These are phyloP conservation scores for Pleuronectes platessa DNA, from an alignment of 2,113 vertebrate genomes.

Conservation along the genomic window DNA sequence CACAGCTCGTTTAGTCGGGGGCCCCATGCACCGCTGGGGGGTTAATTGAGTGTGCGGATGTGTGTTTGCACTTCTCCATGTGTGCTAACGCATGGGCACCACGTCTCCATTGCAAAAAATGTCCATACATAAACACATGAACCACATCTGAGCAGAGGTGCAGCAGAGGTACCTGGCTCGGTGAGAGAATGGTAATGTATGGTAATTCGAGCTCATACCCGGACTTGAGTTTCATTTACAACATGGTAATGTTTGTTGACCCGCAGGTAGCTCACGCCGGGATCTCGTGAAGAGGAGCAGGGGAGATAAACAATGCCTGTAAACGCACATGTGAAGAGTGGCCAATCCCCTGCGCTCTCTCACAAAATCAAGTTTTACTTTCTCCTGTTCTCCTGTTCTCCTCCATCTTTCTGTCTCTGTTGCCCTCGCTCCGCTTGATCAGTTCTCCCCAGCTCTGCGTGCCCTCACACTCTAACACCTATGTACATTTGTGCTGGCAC, in stretches of 20 bases:
- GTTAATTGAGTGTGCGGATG: constrained; percentile 55
- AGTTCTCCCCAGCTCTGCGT: constrained; percentile 23
- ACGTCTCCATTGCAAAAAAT: constrained; percentile 21
- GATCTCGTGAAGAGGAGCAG: constrained; percentile 39
- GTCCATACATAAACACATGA: constrained; percentile 48
- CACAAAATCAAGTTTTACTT: constrained; percentile 20
- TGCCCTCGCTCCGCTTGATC: constrained; percentile 42
- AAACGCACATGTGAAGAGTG: neutral
- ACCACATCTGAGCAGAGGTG: neutral
- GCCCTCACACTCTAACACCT: constrained; percentile 37
- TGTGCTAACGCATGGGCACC: constrained; percentile 8
- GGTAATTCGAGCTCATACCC: constrained; percentile 46
- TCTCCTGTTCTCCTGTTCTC: neutral
- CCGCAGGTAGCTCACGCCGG: constrained; percentile 48
- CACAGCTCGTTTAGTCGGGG: constrained; percentile 24
- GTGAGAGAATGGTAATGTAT: constrained; percentile 60
- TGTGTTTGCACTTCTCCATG: constrained; percentile 49
- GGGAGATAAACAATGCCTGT: constrained; percentile 22
- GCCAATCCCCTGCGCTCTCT: neutral
- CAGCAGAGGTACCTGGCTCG: constrained; percentile 26
- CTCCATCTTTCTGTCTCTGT: constrained; percentile 3
- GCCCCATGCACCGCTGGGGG: constrained; percentile 27
- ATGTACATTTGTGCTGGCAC: constrained; percentile 52
- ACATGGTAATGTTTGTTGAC: constrained; percentile 48
- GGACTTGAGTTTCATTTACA: constrained; percentile 63